Evolutionary conservation across 2,113 vertebrate species (phyloP), one percentile per base, ranked within the genome.

Genomic region (Mesocricetus auratus): DNA sequence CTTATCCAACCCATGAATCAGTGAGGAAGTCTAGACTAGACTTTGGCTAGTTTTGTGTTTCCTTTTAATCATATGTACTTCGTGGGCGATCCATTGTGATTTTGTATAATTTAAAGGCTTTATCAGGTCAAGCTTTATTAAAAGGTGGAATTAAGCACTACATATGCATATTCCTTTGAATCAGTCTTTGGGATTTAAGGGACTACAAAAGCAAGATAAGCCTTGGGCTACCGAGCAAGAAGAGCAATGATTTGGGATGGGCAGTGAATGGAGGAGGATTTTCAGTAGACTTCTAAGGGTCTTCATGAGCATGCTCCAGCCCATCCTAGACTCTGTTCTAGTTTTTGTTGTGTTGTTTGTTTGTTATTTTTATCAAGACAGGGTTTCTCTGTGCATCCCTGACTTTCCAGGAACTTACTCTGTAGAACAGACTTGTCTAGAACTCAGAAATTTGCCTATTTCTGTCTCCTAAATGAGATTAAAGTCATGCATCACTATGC

Each of bases 201-300:
- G 95, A 73, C 4, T 36, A 81, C 50, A 74, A 89, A 94, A 86
- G 29, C 33, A 58, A 64, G 42, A 26, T 81, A 42, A 78, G 21
- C 4, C 31, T 68, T 89, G n/a, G 33, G 53, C 24, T 36, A 60
- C 17, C 45, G 69, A 89, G 7, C 16, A 58, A 39, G 58, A 7
- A 45, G 6, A 82, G 3, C 33, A 33, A 16, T 53, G 56, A 60
- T 66, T 89, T 85, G 21, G 45, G 60, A 29, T 53, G 12, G 50
- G 8, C 15, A 29, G 4, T 77, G 33, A 58, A 53, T 66, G 11
- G 29, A 9, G 36, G 22, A 68, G 36, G 26, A 60, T 36, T 95
- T 92, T 1, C 11, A 26, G 2, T 2, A n/a, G 66, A n/a, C 47
- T 36, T 78, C 15, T 26, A 58, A 8, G n/a, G 16, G 39, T 50